Base-by-base conservation (phyloP, 2,888 invertebrate genomes). In the Nymphalis urticae region DNA sequence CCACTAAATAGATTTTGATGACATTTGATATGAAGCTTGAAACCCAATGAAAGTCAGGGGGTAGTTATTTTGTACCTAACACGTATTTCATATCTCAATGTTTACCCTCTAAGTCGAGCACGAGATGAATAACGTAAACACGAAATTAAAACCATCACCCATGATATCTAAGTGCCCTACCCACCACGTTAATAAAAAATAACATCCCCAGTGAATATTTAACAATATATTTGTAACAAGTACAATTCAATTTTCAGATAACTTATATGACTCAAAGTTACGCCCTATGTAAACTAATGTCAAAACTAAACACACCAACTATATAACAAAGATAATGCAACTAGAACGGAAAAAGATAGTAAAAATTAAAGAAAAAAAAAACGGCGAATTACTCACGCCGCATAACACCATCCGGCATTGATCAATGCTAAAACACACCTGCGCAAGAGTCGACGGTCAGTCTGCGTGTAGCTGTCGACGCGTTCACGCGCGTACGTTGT, bases 401-500 rank as follows among this genome's bases (percentile, higher is more conserved):
- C 83, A 88, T 86, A 80, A 84, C 76, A 66, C 85, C 79, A 70
- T 85, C 88, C 87, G 71, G 76, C 76, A 80, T 80, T 80, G 85
- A 85, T 82, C 81, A 73, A 73, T 76, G 78, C 75, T 80, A 79
- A 82, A 81, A 82, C 78, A 79, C 84, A 87, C 84, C 84, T 86
- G 87, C 83, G 81, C 71, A 0, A 10, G 79, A 78, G 85, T 82
- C 76, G 80, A 74, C 81, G 79, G 80, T 80, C 74, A 79, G 80
- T 79, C 81, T 79, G 72, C 80, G 76, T 50, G 59, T 65, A 58
- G 69, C 64, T 51, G 62, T 58, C 74, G 71, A 21, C 19, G 54
- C 58, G 66, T n/a, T 59, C 70, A 69, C 56, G 68, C 70, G 75
- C 66, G 72, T 36, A 13, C 21, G 16, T 17, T 6, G 0, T 6